Evolutionary conservation across 2,113 vertebrate species (phyloP), one percentile per base, ranked within the genome.

Genomic region (Nibea albiflora): DNA sequence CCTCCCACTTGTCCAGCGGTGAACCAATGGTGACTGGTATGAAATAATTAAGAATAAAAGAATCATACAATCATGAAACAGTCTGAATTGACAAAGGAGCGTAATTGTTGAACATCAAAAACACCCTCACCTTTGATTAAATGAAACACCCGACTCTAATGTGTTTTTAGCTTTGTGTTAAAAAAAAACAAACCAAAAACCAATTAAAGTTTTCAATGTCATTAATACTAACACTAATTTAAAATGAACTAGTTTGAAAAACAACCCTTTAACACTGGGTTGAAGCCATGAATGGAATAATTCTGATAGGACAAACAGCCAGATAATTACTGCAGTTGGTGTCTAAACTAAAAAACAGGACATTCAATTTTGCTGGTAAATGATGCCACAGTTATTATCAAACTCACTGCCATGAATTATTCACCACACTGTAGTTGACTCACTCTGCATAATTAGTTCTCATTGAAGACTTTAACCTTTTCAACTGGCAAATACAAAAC

Each of bases 1-100:
- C 97, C 83, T 98, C 97, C 98, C 98, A 99, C 95, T 98, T 99
- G 83, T 99, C 98, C 92, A 99, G 56, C 22, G 96, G 95, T 64
- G 96, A 96, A 67, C 96, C 95, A 91, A 96, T 95, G 73, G 95
- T 95, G 86, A 90, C 93, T 95, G 86, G 73, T 91, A 53, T 16
- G 54, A 60, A 26, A 66, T n/a, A 61, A 56, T 35, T 9, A 20
- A 35, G 5, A 75, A 53, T 4, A 12, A 62, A 49, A 65, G 52
- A 24, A 70, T 22, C 35, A 39, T 39, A 39, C 35, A 42, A 65
- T 64, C 14, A 31, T 4, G 17, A 76, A 62, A 72, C 5, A 15
- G 14, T 50, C 49, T 53, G 4, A 70, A n/a, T 2, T 78, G 3
- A 53, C 8, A 62, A 31, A 54, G 26, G 10, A 65, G 11, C 10